Base-by-base conservation (phyloP, 2,113 vertebrate species). In the Cinclus mexicanus region DNA sequence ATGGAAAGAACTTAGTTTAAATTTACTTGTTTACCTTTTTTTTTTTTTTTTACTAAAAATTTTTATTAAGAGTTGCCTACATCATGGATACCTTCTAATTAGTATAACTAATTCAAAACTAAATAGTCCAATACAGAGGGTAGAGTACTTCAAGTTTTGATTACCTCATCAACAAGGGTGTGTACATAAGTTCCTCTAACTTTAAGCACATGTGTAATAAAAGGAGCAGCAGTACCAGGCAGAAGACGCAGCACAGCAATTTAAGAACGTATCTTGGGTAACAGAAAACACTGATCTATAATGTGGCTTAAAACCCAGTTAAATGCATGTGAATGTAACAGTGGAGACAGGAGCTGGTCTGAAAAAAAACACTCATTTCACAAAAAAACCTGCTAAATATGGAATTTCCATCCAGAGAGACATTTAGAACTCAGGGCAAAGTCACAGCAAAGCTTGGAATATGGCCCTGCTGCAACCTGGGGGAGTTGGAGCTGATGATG, bases 281-380 rank as follows among this genome's bases (percentile, higher is more conserved):
- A 49, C 7, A 81, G 28, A 69, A 84, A 90, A 67, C 26, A 8
- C 11, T 70, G 21, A 26, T 60, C 19, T 47, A 44, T 12, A 47
- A 67, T 9, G 3, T 8, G 3, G 7, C 29, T 44, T 33, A 69
- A 60, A 18, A n/a, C 6, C 12, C 21, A 53, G 4, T 28, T 64
- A 79, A 79, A 71, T 24, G 17, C 31, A 25, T 12, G 8, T 46
- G 52, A 83, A 86, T 72, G 57, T 69, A 57, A 42, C 2, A 53
- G 25, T n/a, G 61, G 4, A 70, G 22, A n/a, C 2, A 88, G 3
- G 11, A 33, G 2, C 3, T 46, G 55, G 5, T 79, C 76, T 55
- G 9, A 56, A 67, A 68, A 29, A 12, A 0, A 0, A 14, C 4
- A 37, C 10, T 49, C 0, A 50, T 55, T 76, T 72, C 31, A 49